Base-by-base conservation (phyloP, 2,888 invertebrate species). In the Thymelicus acteon region DNA sequence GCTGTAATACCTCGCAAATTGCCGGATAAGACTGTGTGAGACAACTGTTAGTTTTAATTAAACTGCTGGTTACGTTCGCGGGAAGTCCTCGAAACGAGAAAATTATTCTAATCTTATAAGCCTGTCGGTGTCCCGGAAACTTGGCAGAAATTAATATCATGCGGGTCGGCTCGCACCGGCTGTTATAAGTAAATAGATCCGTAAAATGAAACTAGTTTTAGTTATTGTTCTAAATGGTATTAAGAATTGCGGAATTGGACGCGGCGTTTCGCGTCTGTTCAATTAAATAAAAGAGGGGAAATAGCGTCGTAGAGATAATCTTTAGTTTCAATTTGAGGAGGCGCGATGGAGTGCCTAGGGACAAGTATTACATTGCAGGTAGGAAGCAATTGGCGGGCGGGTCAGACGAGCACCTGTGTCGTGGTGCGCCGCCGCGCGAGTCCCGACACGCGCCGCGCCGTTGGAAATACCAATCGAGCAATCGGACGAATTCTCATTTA, bases 31-130 rank as follows among this genome's bases (percentile, higher is more conserved):
- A 92, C 93, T 91, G 93, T 91, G 92, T 90, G 92, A 92, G 93
- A 92, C 92, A 93, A 93, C 93, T 93, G 93, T 92, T 93, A 93
- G 93, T 93, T 93, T 93, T 93, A 93, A 93, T 93, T 93, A 92
- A 93, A 93, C 92, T 89, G 91, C 91, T 90, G 92, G 89, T 92
- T 86, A 87, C 85, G 86, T 85, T 90, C 89, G 90, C 88, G 87
- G 89, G 88, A 86, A 90, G 85, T 87, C 87, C 87, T 89, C 82
- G 85, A 87, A 92, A 92, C 88, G 93, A 89, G 90, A 88, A 90
- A 93, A 93, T 93, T 92, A 93, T 93, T 92, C 91, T 93, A 93
- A 93, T 93, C 92, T 91, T 89, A 90, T 91, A 91, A 90, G 90
- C 90, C 87, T 89, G 89, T 88, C 86, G 88, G 88, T 90, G 85